These are phyloP conservation scores for Aplodontia rufa DNA, from an alignment of 2,113 vertebrate species.

Conservation along the genomic window DNA sequence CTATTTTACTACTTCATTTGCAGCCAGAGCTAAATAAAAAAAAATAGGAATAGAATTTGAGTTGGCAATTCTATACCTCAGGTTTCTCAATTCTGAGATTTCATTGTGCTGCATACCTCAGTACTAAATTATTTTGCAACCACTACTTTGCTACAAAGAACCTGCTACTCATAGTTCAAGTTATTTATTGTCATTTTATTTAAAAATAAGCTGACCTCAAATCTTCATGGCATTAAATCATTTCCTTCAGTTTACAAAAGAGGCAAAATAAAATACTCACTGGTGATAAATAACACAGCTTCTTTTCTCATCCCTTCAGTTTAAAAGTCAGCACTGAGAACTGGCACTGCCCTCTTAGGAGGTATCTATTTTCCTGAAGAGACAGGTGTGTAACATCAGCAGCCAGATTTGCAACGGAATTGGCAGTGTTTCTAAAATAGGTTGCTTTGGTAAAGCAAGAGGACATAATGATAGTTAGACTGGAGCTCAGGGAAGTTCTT, in stretches of 20 bases:
- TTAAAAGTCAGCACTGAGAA: slow-evolving; percentile 20
- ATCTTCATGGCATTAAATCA: slow-evolving; percentile 21
- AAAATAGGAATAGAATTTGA: neutral
- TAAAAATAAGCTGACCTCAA: slow-evolving; percentile 47
- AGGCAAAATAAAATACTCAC: neutral
- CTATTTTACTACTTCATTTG: neutral
- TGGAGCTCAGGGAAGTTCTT: neutral
- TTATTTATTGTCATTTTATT: slow-evolving; percentile 52
- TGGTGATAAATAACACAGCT: neutral
- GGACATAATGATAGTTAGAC: neutral
- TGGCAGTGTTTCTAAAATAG: neutral
- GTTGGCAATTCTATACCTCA: neutral
- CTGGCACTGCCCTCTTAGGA: neutral
- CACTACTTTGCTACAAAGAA: neutral
- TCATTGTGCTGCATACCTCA: neutral
- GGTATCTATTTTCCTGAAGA: slow-evolving; percentile 2
- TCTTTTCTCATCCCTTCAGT: neutral
- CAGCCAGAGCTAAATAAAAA: neutral
- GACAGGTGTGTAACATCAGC: neutral
- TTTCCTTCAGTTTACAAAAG: neutral
- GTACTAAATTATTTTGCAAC: neutral
- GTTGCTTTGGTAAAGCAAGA: neutral
- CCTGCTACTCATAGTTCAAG: neutral
- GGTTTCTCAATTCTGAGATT: neutral
- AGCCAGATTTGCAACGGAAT: neutral